These are phyloP conservation scores for Drosophila glabriapex DNA, from an alignment of 2,888 invertebrate species.

Conservation along the genomic window DNA sequence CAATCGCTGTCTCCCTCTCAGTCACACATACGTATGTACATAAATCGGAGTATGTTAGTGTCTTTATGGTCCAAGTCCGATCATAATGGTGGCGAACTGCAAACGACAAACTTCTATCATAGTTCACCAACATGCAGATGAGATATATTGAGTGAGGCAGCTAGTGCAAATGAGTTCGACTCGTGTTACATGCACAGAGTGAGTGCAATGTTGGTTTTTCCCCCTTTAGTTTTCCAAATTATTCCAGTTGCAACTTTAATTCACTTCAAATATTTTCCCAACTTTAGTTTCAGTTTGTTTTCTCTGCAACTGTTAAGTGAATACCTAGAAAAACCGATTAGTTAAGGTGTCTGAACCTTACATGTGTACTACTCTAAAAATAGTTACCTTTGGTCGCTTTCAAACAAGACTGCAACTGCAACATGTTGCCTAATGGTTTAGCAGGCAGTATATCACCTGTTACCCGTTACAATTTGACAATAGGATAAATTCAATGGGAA, in stretches of 20 bases:
- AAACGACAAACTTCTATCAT: conserved; percentile 49
- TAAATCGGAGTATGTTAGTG: background rate
- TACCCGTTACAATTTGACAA: background rate
- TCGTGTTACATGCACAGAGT: conserved; percentile 2
- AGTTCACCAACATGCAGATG: conserved; percentile 47
- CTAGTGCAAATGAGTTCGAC: conserved; percentile 5
- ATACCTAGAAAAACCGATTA: conserved; percentile 21
- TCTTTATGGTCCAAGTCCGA: conserved; percentile 34
- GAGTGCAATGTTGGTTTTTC: conserved; percentile 1
- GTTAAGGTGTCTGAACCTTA: conserved; percentile 1
- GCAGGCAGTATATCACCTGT: background rate
- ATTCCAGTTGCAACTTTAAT: conserved; percentile 28
- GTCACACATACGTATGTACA: conserved; percentile 14
- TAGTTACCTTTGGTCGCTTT: background rate
- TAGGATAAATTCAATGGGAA: background rate
- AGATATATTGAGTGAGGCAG: conserved; percentile 42
- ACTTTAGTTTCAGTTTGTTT: conserved; percentile 12
- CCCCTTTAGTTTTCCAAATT: conserved; percentile 2
- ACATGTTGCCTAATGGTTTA: background rate
- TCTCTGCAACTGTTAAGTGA: conserved; percentile 9
- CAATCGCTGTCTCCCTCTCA: conserved; percentile 30
- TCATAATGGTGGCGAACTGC: conserved; percentile 48
- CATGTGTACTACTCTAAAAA: background rate
- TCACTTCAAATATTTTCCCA: conserved; percentile 20
- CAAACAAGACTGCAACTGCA: background rate